A percentile compares a stretch with the other conserved stretches of the same genome.
Conservation (phyloP, 2,797 vertebrate species). For the Miichthys miiuy region DNA sequence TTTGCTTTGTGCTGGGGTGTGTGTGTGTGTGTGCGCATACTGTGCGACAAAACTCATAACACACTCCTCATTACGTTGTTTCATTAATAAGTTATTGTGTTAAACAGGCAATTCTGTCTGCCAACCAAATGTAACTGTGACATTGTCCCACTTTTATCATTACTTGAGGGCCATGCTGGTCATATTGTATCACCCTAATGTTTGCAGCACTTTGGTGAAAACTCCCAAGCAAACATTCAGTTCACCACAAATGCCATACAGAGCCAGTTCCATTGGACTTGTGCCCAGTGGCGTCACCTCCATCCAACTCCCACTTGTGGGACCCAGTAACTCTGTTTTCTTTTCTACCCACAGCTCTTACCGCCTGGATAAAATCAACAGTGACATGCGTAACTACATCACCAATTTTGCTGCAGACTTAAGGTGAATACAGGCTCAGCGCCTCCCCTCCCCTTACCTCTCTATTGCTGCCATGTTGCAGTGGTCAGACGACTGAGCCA, state of each 20-base stretch:
- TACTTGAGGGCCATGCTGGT: slow-evolving; percentile 42
- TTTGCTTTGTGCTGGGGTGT: slow-evolving; percentile 9
- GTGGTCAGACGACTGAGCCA: slow-evolving; percentile 67
- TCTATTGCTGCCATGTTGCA: slow-evolving; percentile 71
- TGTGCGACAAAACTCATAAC: slow-evolving; percentile 34
- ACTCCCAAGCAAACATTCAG: slow-evolving; percentile 78
- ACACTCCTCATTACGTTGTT: slow-evolving; percentile 40
- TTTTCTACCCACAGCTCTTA: slow-evolving; percentile 88
- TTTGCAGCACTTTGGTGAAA: slow-evolving; percentile 78
- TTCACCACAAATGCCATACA: slow-evolving; percentile 47
- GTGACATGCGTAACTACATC: slow-evolving; percentile 90
- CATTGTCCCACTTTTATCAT: slow-evolving; percentile 45
- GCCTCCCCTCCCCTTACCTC: slow-evolving; percentile 46
- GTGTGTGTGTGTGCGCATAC: background rate
- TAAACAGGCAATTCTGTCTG: slow-evolving; percentile 16
- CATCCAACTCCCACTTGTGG: slow-evolving; percentile 63
- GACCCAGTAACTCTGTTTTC: slow-evolving; percentile 82
- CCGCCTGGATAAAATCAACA: slow-evolving; percentile 89
- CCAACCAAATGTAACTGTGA: slow-evolving; percentile 20
- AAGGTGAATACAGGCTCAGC: slow-evolving; percentile 84
- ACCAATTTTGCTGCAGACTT: slow-evolving; percentile 90
- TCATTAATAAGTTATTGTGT: slow-evolving; percentile 40
- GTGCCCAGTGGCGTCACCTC: slow-evolving; percentile 59
- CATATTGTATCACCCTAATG: slow-evolving; percentile 73
- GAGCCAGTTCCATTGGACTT: slow-evolving; percentile 44